Evolutionary conservation across 2,797 vertebrate species (phyloP).

Genomic region (Anabacerthia variegaticeps): DNA sequence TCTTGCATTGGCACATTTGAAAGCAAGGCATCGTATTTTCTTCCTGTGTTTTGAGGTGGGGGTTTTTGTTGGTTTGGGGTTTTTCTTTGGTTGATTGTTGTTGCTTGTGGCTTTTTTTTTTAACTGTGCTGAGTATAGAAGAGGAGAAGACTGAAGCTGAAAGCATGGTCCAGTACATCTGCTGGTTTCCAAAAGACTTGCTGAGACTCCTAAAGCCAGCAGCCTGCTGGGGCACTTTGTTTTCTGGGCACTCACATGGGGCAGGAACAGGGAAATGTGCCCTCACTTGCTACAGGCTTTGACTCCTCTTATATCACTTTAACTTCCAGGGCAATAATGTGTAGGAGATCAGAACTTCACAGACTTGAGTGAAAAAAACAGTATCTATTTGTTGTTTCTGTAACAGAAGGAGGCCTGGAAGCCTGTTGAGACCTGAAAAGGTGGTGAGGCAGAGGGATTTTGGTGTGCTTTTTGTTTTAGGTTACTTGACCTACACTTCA

Average conservation of each 20-base stretch:
- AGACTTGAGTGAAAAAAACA: background rate
- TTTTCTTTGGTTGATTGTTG: background rate
- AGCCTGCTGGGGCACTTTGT: background rate
- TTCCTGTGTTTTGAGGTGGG: background rate
- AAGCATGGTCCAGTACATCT: background rate
- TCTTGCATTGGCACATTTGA: background rate
- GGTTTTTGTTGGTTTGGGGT: fast-evolving
- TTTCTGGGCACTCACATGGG: background rate
- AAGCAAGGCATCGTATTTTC: background rate
- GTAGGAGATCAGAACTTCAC: background rate
- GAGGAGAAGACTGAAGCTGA: background rate
- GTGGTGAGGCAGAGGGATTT: background rate
- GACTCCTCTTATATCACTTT: background rate
- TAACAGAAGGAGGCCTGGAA: background rate
- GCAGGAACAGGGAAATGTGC: background rate
- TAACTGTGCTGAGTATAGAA: background rate
- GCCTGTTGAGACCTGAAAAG: background rate
- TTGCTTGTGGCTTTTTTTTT: background rate
- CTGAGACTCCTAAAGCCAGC: background rate
- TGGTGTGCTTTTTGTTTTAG: background rate
- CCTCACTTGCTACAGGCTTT: background rate
- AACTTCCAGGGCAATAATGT: background rate
- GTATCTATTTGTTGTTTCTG: background rate
- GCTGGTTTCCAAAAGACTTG: background rate
- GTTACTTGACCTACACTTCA: background rate